Evolutionary conservation across 2,888 invertebrate species (phyloP).

Genomic region (Folsomia candida): DNA sequence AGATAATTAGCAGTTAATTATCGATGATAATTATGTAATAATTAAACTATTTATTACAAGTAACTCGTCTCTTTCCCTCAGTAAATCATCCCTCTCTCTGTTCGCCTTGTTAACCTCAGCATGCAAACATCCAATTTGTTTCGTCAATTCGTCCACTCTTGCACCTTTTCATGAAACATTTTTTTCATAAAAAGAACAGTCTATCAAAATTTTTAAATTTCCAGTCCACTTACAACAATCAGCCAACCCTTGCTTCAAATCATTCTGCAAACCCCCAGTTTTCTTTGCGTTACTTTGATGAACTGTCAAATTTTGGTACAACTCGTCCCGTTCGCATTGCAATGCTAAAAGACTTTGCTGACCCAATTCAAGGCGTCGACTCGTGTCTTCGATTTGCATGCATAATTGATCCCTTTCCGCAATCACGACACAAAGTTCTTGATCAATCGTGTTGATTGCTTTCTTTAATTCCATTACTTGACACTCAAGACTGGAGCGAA

Average conservation of each 20-base stretch:
- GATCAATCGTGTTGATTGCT: constrained; percentile 32
- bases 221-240: constrained; percentile 32
- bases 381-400: constrained; percentile 23
- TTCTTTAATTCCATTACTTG: constrained; percentile 31
- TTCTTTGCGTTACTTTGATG: constrained; percentile 20
- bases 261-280: not conserved
- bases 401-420: constrained; percentile 27
- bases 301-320: constrained; percentile 3
- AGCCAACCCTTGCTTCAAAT: constrained; percentile 37
- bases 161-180: not conserved
- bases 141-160: not conserved
- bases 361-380: constrained; percentile 21
- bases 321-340: constrained; percentile 26
- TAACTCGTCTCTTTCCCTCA: constrained; percentile 8
- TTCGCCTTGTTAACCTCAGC: constrained; percentile 18
- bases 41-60: not conserved
- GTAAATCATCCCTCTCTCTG: constrained; percentile 22
- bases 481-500: constrained; percentile 29
- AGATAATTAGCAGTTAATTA: not conserved
- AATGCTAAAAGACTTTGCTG: constrained; percentile 14
- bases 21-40: not conserved
- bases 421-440: constrained; percentile 26
- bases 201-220: constrained; percentile 8
- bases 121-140: not conserved
- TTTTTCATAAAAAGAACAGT: not conserved